These are phyloP conservation scores for Bradysia coprophila DNA, from an alignment of 1,140 invertebrate species.

Conservation along the genomic window DNA sequence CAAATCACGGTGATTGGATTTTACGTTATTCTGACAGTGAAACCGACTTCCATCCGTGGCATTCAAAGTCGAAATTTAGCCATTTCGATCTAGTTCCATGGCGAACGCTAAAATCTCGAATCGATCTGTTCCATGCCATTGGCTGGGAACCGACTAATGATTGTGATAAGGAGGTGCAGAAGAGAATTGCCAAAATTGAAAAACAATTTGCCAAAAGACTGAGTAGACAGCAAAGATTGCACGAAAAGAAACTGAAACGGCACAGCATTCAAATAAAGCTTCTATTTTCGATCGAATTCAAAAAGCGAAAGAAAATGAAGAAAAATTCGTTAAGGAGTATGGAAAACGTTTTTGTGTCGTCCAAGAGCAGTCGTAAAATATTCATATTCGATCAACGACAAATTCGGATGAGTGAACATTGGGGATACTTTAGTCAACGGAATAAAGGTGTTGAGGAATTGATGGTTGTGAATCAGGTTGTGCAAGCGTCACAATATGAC, in stretches of 20 bases:
- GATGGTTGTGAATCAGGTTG: not conserved
- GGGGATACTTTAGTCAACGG: constrained; percentile 2
- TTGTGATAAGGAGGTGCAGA: too few relatives aligned
- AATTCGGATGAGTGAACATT: too few relatives aligned
- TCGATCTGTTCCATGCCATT: constrained; percentile 10
- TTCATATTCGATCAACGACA: too few relatives aligned
- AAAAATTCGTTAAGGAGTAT: too few relatives aligned
- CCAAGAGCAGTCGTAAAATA: too few relatives aligned
- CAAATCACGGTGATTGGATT: constrained; percentile 3
- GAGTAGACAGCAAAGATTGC: too few relatives aligned
- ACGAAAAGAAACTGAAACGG: not conserved
- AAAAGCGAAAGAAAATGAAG: not conserved
- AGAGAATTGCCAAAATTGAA: too few relatives aligned
- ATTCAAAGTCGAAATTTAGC: constrained; percentile 6
- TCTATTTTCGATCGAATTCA: not conserved
- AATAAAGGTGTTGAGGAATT: constrained; percentile 2
- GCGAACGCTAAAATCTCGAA: constrained; percentile 8
- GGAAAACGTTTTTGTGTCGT: too few relatives aligned
- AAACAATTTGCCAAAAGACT: too few relatives aligned
- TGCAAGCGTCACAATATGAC: not conserved
- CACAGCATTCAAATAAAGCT: not conserved
- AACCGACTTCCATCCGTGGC: constrained; percentile 19
- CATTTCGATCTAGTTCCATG: constrained; percentile 21
- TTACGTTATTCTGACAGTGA: constrained; percentile 10
- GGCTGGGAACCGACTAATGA: not conserved